These are phyloP conservation scores for Pristionchus exspectatus DNA, from an alignment of 2,888 invertebrate genomes.

Conservation along the genomic window DNA sequence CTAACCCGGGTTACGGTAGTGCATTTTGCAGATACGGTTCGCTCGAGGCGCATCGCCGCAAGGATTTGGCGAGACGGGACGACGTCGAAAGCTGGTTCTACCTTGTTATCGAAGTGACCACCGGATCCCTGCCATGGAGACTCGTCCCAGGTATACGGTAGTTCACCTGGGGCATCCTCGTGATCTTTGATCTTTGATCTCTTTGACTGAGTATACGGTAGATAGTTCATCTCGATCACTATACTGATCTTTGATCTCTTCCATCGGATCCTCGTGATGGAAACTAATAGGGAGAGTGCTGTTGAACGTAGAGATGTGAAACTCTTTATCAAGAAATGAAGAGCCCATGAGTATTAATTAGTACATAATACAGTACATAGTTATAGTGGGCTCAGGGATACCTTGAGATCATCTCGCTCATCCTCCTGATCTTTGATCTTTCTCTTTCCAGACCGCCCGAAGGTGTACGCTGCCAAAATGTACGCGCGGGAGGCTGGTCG, in stretches of 20 bases:
- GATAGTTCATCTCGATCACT: too few species aligned
- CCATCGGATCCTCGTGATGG: too few species aligned
- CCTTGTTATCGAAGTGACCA: conserved; percentile 67
- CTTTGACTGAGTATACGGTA: too few species aligned
- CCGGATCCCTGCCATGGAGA: conserved; percentile 72
- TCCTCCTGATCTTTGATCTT: background rate
- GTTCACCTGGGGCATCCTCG: too few species aligned
- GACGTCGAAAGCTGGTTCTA: conserved; percentile 74
- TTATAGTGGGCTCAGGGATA: background rate
- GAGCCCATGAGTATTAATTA: too few species aligned
- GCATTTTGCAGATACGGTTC: conserved; percentile 55
- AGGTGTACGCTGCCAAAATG: conserved; percentile 66
- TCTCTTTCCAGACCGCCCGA: conserved; percentile 60
- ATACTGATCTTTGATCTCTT: too few species aligned
- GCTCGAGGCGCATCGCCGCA: conserved; percentile 57
- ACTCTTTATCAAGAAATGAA: too few species aligned
- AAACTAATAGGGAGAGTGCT: background rate
- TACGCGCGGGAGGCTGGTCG: conserved; percentile 58
- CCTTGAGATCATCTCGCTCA: background rate
- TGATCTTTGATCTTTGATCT: too few species aligned
- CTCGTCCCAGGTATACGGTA: conserved; percentile 60
- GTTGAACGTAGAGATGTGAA: background rate
- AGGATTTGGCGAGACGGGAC: conserved; percentile 68
- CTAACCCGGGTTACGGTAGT: background rate
- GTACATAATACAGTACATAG: too few species aligned